Conservation (phyloP, 2,113 vertebrate genomes). For the Furnarius figulus region DNA sequence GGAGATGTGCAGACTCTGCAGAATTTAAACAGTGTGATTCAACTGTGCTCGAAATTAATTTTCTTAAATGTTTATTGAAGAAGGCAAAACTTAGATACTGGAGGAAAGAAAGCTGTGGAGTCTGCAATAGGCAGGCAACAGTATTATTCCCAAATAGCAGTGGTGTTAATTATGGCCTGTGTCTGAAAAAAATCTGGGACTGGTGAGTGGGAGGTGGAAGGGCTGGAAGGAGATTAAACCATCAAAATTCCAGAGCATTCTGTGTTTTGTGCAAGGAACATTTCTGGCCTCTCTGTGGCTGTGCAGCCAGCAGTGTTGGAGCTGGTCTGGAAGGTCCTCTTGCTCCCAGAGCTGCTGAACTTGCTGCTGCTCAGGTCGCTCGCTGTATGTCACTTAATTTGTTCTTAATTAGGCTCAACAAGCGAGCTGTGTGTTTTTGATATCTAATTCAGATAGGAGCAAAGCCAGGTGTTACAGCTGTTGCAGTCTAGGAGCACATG, state of each 20-base stretch:
- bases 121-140: background rate
- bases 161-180: background rate
- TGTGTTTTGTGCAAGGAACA: background rate
- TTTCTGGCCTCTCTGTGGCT: background rate
- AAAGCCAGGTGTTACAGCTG: background rate
- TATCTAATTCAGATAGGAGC: background rate
- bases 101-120: background rate
- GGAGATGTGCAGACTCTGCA: background rate
- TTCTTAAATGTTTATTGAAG: background rate
- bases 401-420: conserved; percentile 1
- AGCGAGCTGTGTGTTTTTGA: background rate
- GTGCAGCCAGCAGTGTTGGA: background rate
- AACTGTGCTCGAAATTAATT: background rate
- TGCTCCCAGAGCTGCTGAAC: background rate
- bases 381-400: background rate
- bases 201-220: conserved; percentile 23
- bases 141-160: background rate
- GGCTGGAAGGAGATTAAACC: conserved; percentile 1
- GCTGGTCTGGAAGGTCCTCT: background rate
- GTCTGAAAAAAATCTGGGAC: background rate
- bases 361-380: background rate
- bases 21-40: fast-evolving
- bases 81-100: background rate
- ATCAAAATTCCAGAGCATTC: background rate
- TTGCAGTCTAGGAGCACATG: background rate